These are phyloP conservation scores for Heliothis virescens DNA, from an alignment of 1,140 invertebrate genomes.

Conservation along the genomic window DNA sequence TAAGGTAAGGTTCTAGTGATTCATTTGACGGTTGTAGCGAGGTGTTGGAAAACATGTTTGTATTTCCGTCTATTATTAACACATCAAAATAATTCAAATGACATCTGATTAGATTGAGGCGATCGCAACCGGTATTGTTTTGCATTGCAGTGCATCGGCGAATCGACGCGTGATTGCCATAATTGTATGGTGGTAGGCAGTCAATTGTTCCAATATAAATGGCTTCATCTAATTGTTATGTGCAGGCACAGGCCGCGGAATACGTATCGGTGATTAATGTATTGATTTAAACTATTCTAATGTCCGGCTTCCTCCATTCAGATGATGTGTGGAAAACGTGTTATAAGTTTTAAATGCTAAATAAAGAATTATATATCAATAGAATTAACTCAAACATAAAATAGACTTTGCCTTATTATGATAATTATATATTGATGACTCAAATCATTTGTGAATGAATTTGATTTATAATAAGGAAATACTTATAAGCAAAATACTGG, in stretches of 20 bases:
- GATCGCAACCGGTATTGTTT: constrained; percentile 50
- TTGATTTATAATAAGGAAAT: too few species aligned
- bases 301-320: constrained; percentile 34
- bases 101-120: constrained; percentile 38
- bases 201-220: constrained; percentile 59
- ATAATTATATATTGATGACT: too few species aligned
- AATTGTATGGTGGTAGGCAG: constrained; percentile 55
- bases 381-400: too few species aligned
- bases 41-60: constrained; percentile 4
- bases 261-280: constrained; percentile 32
- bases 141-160: constrained; percentile 54
- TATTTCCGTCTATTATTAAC: constrained; percentile 36
- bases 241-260: constrained; percentile 10
- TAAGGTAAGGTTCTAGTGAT: constrained; percentile 1
- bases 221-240: constrained; percentile 59
- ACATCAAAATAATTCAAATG: constrained; percentile 36
- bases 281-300: constrained; percentile 43
- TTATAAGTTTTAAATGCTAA: too few species aligned
- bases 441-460: too few species aligned
- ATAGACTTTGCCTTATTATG: too few species aligned
- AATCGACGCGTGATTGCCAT: constrained; percentile 68
- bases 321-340: not conserved
- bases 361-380: too few species aligned
- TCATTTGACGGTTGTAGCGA: not conserved
- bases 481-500: too few species aligned